Percentiles rank a stretch among this genome's conserved stretches.
Evolutionary conservation across 1,140 invertebrate species (phyloP).

Genomic region (Diachasma alloeum): DNA sequence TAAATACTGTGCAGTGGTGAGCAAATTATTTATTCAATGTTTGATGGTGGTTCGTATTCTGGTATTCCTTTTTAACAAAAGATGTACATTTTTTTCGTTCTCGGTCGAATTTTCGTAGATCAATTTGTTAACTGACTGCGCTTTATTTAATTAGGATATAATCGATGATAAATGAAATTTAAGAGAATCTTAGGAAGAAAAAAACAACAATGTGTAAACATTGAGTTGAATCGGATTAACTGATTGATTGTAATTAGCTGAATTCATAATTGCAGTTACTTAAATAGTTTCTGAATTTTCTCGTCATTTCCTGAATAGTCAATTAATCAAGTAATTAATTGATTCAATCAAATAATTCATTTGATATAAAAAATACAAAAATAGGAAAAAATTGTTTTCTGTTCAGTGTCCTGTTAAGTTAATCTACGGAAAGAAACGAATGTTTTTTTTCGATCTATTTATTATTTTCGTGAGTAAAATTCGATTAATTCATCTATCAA

Average conservation of each 20-base stretch:
- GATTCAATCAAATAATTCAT: neutral
- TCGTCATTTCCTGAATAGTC: neutral
- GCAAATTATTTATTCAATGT: neutral
- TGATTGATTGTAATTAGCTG: neutral
- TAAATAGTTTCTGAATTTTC: neutral
- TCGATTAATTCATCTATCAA: conserved; percentile 11
- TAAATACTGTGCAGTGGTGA: neutral
- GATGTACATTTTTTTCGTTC: too few relatives aligned
- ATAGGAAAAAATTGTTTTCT: neutral
- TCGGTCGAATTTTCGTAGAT: neutral
- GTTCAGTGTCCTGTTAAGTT: neutral
- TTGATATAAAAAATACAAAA: neutral
- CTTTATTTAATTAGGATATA: neutral
- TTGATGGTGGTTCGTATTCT: neutral
- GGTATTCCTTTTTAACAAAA: neutral
- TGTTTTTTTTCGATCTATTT: neutral
- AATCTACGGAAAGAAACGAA: neutral
- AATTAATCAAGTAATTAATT: neutral
- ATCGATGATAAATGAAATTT: neutral
- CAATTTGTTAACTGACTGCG: neutral
- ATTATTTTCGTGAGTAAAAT: conserved; percentile 5
- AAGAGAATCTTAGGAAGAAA: neutral
- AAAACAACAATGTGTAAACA: neutral
- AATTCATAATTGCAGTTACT: neutral
- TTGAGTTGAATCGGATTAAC: neutral